Conservation (phyloP, 2,888 invertebrate genomes). For the Machimus atricapillus region DNA sequence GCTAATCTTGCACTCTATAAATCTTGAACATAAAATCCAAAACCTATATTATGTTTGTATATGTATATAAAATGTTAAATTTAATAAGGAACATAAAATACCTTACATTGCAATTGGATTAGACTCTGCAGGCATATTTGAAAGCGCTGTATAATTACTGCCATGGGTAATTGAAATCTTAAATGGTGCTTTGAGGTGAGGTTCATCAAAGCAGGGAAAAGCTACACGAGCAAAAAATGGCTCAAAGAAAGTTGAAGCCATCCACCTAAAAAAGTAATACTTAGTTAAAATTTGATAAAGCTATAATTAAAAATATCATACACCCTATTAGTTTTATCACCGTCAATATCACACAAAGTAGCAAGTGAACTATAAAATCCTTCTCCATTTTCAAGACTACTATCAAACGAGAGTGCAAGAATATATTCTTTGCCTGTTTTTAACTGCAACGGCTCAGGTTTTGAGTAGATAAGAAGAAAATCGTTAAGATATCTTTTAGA, state of each 20-base stretch:
- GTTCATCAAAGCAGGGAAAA: conserved; percentile 83
- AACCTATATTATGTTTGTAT: no score
- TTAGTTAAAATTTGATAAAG: not conserved
- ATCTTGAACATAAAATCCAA: no score
- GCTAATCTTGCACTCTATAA: no score
- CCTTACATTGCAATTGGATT: conserved; percentile 18
- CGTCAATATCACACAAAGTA: conserved; percentile 51
- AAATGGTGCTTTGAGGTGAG: conserved; percentile 72
- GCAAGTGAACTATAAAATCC: conserved; percentile 64
- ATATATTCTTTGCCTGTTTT: conserved; percentile 54
- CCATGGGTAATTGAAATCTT: conserved; percentile 69
- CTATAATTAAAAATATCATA: not conserved
- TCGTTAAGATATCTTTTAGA: not conserved
- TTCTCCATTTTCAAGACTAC: conserved; percentile 70
- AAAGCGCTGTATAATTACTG: conserved; percentile 57
- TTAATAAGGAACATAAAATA: not conserved
- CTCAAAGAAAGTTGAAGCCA: conserved; percentile 67
- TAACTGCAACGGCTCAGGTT: not conserved
- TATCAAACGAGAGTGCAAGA: conserved; percentile 66
- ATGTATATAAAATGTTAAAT: no score
- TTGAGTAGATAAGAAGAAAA: not conserved
- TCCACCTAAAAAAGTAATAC: not conserved
- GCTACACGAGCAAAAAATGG: conserved; percentile 71
- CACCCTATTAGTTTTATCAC: conserved; percentile 55
- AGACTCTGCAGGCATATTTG: conserved; percentile 57